A percentile compares a stretch with the other conserved stretches of the same genome.
phyloP scores from a whole-genome alignment of 2,888 invertebrate species.

The Boloria euphrosyne region DNA sequence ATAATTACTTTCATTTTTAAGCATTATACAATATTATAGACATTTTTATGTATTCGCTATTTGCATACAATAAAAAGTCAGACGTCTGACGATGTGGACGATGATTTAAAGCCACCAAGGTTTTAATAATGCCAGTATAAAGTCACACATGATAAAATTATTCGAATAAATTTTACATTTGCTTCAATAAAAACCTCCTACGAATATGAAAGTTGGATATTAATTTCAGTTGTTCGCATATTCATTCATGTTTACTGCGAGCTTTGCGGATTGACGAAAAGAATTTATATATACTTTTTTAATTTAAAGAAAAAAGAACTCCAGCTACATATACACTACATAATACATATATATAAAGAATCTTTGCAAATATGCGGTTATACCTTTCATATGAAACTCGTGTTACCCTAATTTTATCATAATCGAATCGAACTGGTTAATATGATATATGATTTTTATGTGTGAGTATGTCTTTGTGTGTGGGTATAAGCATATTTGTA shows the following conservation, averaged over 20 bases:
- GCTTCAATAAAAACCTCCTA: conserved; percentile 34
- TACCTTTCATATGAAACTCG: no score
- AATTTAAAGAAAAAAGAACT: background rate
- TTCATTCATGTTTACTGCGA: conserved; percentile 35
- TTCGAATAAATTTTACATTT: conserved; percentile 35
- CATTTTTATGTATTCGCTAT: background rate
- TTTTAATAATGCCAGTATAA: conserved; percentile 28
- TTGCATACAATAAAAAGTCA: conserved; percentile 25
- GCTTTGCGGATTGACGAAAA: conserved; percentile 22
- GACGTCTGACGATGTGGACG: conserved; percentile 19
- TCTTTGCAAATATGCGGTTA: no score
- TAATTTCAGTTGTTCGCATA: conserved; percentile 41
- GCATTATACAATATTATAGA: no score
- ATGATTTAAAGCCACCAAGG: conserved; percentile 25
- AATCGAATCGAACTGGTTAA: no score
- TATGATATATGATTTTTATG: no score
- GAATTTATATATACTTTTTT: conserved; percentile 11
- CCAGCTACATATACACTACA: background rate
- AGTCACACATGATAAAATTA: conserved; percentile 34
- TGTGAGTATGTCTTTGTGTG: no score
- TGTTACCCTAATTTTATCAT: no score
- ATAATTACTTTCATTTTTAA: no score
- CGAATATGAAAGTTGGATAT: conserved; percentile 38
- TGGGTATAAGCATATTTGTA: no score
- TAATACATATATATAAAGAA: no score